Conservation (phyloP, 1,140 invertebrate species). For the Solenopsis invicta region DNA sequence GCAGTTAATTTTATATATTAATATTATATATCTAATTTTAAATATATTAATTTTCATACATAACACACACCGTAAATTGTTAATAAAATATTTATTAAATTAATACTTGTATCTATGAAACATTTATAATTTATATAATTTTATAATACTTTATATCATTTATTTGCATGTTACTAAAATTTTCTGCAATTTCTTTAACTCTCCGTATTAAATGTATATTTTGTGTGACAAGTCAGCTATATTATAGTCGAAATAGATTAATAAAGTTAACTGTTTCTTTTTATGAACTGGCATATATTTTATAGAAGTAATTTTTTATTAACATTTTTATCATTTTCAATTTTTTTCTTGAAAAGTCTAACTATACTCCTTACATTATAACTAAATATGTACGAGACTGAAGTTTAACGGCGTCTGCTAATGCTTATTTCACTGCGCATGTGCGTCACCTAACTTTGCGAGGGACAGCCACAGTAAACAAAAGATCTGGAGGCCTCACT, state of each 20-base stretch:
- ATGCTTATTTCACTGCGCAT: background rate
- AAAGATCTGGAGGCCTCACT: slow-evolving; percentile 20
- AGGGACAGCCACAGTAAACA: slow-evolving; percentile 34
- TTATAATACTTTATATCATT: background rate
- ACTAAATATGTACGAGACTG: background rate
- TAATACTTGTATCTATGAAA: background rate
- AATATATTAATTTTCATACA: background rate
- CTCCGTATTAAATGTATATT: background rate
- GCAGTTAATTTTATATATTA: background rate
- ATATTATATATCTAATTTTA: background rate
- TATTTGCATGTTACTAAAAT: background rate
- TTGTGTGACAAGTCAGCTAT: background rate
- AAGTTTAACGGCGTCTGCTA: background rate
- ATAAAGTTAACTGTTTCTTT: background rate
- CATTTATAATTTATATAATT: background rate
- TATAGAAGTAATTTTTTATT: background rate
- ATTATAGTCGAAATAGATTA: background rate
- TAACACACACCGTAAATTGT: background rate
- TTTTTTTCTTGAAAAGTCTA: background rate
- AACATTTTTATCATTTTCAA: background rate
- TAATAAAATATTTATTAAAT: background rate
- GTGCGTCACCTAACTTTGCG: background rate
- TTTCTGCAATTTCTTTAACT: background rate
- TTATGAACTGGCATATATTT: background rate
- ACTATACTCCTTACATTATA: background rate